phyloP scores from a whole-genome alignment of 2,888 invertebrate species.

The Hypsopygia costalis region DNA sequence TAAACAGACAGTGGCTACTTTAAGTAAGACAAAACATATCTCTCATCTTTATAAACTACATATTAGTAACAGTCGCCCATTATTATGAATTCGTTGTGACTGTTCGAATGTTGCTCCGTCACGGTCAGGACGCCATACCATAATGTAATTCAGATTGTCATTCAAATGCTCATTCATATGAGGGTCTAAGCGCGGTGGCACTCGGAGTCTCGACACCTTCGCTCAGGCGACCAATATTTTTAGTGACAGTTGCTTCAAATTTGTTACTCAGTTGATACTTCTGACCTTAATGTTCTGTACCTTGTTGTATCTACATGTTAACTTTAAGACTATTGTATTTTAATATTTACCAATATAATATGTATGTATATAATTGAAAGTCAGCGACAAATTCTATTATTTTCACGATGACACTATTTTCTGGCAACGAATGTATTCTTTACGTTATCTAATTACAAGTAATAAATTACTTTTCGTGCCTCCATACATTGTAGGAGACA shows the following conservation, averaged over 20 bases:
- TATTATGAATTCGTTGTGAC: constrained; percentile 44
- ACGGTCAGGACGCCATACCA: constrained; percentile 61
- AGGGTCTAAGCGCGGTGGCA: constrained; percentile 63
- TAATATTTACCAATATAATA: constrained; percentile 3
- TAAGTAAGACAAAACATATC: constrained; percentile 8
- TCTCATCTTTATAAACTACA: constrained; percentile 17
- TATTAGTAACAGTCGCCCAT: constrained; percentile 43
- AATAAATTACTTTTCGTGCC: constrained; percentile 29
- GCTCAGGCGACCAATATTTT: constrained; percentile 28
- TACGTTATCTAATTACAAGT: constrained; percentile 19
- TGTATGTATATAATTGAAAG: too few relatives aligned
- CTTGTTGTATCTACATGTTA: too few relatives aligned
- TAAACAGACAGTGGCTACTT: constrained; percentile 1
- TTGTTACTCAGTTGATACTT: constrained; percentile 17
- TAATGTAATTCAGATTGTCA: constrained; percentile 74
- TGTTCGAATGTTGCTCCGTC: constrained; percentile 52
- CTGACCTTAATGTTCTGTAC: too few relatives aligned
- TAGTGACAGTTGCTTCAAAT: constrained; percentile 4
- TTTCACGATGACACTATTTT: too few relatives aligned
- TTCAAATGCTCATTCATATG: constrained; percentile 58
- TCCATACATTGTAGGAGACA: constrained; percentile 48
- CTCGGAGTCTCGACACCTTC: constrained; percentile 68
- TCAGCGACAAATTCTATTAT: too few relatives aligned
- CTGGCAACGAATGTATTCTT: neutral
- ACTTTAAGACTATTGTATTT: too few relatives aligned